These are phyloP conservation scores for Clamator glandarius DNA, from an alignment of 2,797 vertebrate genomes.

Conservation along the genomic window DNA sequence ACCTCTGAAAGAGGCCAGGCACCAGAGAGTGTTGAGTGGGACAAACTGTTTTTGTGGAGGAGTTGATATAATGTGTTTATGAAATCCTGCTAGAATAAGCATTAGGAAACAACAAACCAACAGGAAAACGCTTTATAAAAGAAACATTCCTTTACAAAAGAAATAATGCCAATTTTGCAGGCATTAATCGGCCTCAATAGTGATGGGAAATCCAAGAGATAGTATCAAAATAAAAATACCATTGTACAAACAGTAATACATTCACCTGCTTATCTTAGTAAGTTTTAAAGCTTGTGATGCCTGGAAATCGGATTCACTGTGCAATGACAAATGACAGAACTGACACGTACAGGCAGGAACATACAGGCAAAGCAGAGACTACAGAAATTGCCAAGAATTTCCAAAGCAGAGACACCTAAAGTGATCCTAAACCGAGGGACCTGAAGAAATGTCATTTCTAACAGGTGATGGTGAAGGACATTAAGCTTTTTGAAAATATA, in stretches of 20 bases:
- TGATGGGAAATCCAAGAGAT: background rate
- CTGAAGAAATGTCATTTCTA: background rate
- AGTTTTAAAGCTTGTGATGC: background rate
- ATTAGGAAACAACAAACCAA: background rate
- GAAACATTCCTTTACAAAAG: background rate
- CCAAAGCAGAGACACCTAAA: background rate
- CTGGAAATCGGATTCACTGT: background rate
- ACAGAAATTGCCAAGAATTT: background rate
- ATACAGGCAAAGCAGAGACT: background rate
- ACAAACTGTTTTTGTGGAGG: background rate
- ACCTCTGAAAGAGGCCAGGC: background rate
- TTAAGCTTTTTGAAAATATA: background rate
- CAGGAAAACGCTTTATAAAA: background rate
- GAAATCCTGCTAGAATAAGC: background rate
- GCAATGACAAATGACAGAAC: background rate
- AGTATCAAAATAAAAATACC: background rate
- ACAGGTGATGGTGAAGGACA: background rate
- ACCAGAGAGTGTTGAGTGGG: background rate
- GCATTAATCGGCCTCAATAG: background rate
- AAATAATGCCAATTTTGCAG: background rate
- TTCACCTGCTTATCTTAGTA: conserved; percentile 4
- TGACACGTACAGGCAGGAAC: background rate
- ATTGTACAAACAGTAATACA: background rate
- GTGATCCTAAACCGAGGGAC: background rate
- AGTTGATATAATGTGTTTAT: background rate